These are phyloP conservation scores for Sinocyclocheilus rhinocerous DNA, from an alignment of 2,113 vertebrate genomes.

Conservation along the genomic window DNA sequence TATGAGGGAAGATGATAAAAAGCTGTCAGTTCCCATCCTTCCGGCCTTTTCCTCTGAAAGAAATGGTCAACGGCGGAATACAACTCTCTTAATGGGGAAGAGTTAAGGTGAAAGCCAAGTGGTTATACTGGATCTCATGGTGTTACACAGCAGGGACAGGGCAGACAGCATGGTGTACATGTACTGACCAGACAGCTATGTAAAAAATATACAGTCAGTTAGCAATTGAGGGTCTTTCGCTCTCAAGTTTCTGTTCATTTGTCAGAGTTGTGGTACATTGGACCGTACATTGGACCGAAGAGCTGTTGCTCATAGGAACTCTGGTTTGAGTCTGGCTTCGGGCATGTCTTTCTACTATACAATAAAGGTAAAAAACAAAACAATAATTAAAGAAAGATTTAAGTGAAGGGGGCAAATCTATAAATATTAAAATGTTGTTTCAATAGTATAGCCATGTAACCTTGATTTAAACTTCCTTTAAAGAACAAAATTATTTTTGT, in stretches of 20 bases:
- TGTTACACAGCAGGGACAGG: constrained; percentile 18
- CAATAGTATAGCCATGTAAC: not conserved
- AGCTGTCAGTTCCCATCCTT: constrained; percentile 59
- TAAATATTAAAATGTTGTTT: not conserved
- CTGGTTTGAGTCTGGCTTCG: not conserved
- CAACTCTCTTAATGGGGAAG: constrained; percentile 1
- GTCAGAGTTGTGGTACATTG: not conserved
- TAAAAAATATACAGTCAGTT: not conserved
- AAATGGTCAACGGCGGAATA: constrained; percentile 9
- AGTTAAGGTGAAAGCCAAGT: constrained; percentile 31
- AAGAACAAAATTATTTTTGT: not conserved
- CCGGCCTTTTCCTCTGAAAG: constrained; percentile 44
- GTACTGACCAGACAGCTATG: not conserved
- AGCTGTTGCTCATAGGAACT: not conserved
- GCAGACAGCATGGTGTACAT: constrained; percentile 4
- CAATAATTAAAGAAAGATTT: too few species aligned
- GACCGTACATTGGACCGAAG: not conserved
- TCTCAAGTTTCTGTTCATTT: not conserved
- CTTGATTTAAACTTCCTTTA: not conserved
- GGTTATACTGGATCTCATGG: constrained; percentile 5
- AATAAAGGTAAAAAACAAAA: not conserved
- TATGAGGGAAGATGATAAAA: constrained; percentile 62
- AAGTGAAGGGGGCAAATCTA: not conserved
- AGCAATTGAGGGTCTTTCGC: not conserved
- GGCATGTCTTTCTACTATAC: not conserved